Percentiles rank a stretch among this genome's conserved stretches.
Evolutionary conservation across 2,113 vertebrate genomes (phyloP).

Genomic region (Panthera uncia): DNA sequence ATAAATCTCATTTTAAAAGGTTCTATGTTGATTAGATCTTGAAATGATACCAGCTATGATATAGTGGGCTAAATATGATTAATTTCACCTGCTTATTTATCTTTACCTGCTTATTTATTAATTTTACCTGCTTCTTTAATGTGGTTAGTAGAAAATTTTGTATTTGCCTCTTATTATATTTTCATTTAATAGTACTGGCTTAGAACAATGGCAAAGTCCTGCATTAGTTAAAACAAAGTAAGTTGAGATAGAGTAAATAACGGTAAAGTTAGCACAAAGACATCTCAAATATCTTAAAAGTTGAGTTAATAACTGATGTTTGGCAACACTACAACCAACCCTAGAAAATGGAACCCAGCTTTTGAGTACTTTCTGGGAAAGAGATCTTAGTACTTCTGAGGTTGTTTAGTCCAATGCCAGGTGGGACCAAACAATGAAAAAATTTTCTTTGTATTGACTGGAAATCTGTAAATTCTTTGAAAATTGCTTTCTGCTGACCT

Average conservation of each 20-base stretch:
- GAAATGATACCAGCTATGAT: neutral
- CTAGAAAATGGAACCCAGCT: neutral
- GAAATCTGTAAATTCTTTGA: neutral
- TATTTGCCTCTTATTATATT: neutral
- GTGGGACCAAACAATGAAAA: neutral
- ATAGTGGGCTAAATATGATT: neutral
- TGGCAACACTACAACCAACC: neutral
- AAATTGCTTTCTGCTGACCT: neutral
- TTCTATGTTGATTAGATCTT: neutral
- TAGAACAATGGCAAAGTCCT: neutral
- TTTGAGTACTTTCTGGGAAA: conserved; percentile 15
- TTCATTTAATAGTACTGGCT: neutral
- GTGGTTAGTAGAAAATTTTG: neutral
- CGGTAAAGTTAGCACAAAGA: neutral
- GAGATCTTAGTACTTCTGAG: neutral
- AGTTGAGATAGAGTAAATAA: neutral
- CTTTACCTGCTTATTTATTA: neutral
- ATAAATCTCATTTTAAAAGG: neutral
- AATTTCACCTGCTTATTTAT: neutral
- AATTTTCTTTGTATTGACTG: neutral
- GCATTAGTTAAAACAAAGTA: neutral
- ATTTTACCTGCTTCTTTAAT: neutral
- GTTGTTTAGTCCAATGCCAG: neutral
- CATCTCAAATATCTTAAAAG: neutral
- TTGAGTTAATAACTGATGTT: neutral